These are phyloP conservation scores for Ceratina japonica DNA, from an alignment of 1,140 invertebrate genomes.

Conservation along the genomic window DNA sequence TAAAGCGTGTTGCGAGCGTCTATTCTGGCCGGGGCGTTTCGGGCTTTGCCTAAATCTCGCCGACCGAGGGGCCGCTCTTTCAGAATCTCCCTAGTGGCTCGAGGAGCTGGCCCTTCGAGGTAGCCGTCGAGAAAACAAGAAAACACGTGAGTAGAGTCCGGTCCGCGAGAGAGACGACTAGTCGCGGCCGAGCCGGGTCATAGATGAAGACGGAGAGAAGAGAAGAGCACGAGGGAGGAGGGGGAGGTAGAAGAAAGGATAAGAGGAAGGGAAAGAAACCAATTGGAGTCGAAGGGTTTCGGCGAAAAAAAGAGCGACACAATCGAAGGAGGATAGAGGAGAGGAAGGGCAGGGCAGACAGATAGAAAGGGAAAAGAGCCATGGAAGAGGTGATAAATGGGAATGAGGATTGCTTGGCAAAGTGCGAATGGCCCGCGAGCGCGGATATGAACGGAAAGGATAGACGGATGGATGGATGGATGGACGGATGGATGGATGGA, in stretches of 20 bases:
- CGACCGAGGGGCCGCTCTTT: conserved; percentile 24
- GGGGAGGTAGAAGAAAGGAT: conserved; percentile 18
- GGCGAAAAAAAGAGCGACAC: conserved; percentile 33
- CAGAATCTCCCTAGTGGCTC: conserved; percentile 17
- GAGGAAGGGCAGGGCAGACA: conserved; percentile 51
- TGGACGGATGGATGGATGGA: too few relatives aligned
- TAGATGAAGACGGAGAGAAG: conserved; percentile 24
- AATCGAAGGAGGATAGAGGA: conserved; percentile 42
- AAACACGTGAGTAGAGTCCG: conserved; percentile 48
- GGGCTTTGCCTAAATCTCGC: conserved; percentile 36
- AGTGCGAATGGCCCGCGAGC: conserved; percentile 71
- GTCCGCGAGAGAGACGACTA: conserved; percentile 5
- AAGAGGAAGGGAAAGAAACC: conserved; percentile 57
- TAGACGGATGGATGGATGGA: too few relatives aligned
- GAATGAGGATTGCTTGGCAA: conserved; percentile 75
- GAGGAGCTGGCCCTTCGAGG: conserved; percentile 9
- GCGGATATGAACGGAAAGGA: conserved; percentile 57
- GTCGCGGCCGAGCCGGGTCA: neutral
- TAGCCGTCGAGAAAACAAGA: conserved; percentile 50
- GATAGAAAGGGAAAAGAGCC: conserved; percentile 64
- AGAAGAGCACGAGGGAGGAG: neutral
- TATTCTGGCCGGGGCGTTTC: conserved; percentile 45
- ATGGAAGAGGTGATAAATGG: conserved; percentile 74
- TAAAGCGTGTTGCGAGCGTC: conserved; percentile 50
- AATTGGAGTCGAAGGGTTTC: conserved; percentile 69